Base-by-base conservation (phyloP, 2,888 invertebrate genomes). In the Dynastes tityus region DNA sequence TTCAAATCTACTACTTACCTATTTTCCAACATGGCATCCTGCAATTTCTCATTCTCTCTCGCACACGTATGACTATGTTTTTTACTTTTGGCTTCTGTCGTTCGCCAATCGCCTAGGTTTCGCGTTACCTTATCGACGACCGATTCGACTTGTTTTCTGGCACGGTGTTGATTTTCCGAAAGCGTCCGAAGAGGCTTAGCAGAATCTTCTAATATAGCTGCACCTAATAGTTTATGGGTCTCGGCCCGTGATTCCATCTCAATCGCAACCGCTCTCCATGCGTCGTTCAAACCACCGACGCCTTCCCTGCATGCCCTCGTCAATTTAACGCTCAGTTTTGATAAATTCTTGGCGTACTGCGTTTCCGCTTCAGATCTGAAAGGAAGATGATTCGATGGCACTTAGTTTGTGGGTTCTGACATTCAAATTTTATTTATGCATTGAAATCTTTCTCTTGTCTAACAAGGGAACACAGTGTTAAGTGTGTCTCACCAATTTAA, bases 191-290 rank as follows among this genome's bases (percentile, higher is more conserved):
- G 91, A 74, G 98, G 98, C 89, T 97, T 96, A 37, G 96, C 96
- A 80, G 98, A 92, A 87, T 98, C 97, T 83, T 98, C 98, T 79
- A 94, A 90, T 61, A 98, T 90, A 55, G 95, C 93, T 82, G 82
- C 84, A 1, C 87, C 87, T 74, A 86, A 88, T 83, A 89, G 92
- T 92, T 94, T 93, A 90, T 98, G 98, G 76, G 96, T 93, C 87
- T 98, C 97, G 51, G 97, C 95, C 85, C 97, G 95, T 82, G 95
- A 93, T 88, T 98, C 98, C 94, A 98, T 95, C 89, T 97, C 97
- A n/a, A 94, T 90, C 73, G 96, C 97, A 80, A 97, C 96, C 82
- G 95, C 93, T 89, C 96, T 95, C 97, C 97, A 98, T 76, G 97
- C 96, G 84, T 97, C 95, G 83, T 95, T 94, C 84, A 97, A 92